Percentiles rank a stretch among this genome's conserved stretches.
Evolutionary conservation across 2,888 invertebrate genomes (phyloP).

Genomic region (Syrphus vitripennis): DNA sequence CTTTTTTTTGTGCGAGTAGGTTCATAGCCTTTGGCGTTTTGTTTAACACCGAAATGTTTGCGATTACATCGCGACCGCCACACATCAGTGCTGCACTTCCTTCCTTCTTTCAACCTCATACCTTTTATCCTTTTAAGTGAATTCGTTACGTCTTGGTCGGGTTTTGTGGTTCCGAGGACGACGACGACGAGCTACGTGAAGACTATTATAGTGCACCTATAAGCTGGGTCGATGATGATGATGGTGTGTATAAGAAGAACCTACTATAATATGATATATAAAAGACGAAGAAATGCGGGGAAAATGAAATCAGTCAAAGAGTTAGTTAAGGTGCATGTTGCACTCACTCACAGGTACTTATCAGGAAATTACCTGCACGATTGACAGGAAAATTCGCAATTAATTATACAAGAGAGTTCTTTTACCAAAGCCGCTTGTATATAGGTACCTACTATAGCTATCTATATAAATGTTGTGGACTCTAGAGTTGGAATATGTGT

Average conservation of each 20-base stretch:
- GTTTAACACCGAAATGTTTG: constrained; percentile 65
- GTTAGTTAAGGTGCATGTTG: constrained; percentile 61
- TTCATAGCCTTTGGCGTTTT: constrained; percentile 66
- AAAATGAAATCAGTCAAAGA: constrained; percentile 47
- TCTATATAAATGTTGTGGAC: neutral
- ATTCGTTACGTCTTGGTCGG: constrained; percentile 60
- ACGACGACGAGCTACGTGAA: too few relatives aligned
- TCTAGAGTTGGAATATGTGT: constrained; percentile 1
- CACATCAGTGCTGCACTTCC: constrained; percentile 43
- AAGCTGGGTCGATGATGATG: neutral
- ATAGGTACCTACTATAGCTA: neutral
- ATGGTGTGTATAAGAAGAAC: too few relatives aligned
- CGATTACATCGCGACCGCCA: constrained; percentile 67
- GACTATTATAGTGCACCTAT: neutral
- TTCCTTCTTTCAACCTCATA: constrained; percentile 16
- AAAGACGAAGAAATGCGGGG: constrained; percentile 14
- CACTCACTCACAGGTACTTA: constrained; percentile 71
- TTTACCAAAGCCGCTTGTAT: constrained; percentile 6
- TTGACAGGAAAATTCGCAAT: constrained; percentile 71
- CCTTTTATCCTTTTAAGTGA: constrained; percentile 56
- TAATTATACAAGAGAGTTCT: constrained; percentile 64
- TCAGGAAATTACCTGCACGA: constrained; percentile 71
- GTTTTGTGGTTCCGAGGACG: neutral
- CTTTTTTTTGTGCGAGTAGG: neutral
- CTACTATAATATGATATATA: neutral